A percentile compares a stretch with the other conserved stretches of the same genome.
phyloP scores from a whole-genome alignment of 2,888 invertebrate species.

The Dynastes hyllus region DNA sequence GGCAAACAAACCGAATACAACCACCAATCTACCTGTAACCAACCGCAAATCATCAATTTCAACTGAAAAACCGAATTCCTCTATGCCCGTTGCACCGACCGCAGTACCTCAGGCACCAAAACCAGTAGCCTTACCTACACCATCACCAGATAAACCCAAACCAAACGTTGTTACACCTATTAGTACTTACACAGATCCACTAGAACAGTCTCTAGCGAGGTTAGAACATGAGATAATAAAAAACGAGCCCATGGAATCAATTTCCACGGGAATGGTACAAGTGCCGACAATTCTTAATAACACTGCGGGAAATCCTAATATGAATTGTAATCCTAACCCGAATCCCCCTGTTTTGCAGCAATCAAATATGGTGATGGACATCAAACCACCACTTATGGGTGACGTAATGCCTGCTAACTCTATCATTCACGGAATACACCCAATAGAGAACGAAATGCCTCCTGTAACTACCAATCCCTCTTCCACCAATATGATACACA shows the following conservation, averaged over 20 bases:
- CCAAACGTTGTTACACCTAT: conserved; percentile 66
- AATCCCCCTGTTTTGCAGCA: conserved; percentile 63
- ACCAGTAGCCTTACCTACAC: conserved; percentile 61
- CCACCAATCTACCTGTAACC: conserved; percentile 52
- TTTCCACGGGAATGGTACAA: conserved; percentile 57
- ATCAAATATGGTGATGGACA: conserved; percentile 61
- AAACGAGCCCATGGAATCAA: conserved; percentile 70
- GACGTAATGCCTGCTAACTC: conserved; percentile 60
- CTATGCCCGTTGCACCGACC: conserved; percentile 64
- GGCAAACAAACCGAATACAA: conserved; percentile 65
- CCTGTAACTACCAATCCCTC: conserved; percentile 55
- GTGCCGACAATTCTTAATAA: conserved; percentile 61
- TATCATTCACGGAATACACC: conserved; percentile 58
- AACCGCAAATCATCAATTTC: conserved; percentile 62
- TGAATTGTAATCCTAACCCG: conserved; percentile 59
- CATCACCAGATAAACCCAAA: conserved; percentile 67
- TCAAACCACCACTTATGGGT: conserved; percentile 60
- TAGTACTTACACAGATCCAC: conserved; percentile 76
- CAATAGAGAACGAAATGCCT: conserved; percentile 51
- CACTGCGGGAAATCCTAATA: conserved; percentile 60
- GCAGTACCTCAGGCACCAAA: conserved; percentile 70
- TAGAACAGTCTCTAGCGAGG: conserved; percentile 82
- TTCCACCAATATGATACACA: conserved; percentile 63
- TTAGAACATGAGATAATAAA: conserved; percentile 77
- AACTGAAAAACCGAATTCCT: conserved; percentile 63